A percentile compares a stretch with the other conserved stretches of the same genome.
These are phyloP conservation scores for Capromys pilorides DNA, from an alignment of 2,797 vertebrate genomes.

Conservation along the genomic window DNA sequence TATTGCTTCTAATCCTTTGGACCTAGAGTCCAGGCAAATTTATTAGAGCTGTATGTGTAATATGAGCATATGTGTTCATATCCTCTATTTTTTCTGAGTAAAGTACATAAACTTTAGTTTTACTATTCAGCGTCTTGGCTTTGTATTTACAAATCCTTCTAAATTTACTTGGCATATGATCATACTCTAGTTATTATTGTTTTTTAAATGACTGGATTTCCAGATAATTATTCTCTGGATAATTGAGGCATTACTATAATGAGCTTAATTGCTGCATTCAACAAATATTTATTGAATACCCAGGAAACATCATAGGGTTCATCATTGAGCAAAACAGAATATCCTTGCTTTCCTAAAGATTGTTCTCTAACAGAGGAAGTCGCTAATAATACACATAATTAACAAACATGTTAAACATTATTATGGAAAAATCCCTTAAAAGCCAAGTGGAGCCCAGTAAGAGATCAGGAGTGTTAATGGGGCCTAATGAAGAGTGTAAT, in stretches of 20 bases:
- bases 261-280: conserved; percentile 28
- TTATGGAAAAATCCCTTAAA: neutral
- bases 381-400: neutral
- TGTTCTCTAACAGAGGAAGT: conserved; percentile 44
- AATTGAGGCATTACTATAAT: neutral
- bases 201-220: conserved; percentile 46
- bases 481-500: neutral
- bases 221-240: conserved; percentile 49
- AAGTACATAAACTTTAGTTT: conserved; percentile 53
- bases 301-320: conserved; percentile 37
- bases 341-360: neutral
- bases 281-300: conserved; percentile 15
- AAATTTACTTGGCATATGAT: neutral
- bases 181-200: neutral
- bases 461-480: neutral
- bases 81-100: neutral
- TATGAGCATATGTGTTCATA: neutral
- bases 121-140: neutral
- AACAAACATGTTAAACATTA: neutral
- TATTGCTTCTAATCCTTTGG: conserved; percentile 14
- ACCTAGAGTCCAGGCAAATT: neutral
- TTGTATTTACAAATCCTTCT: conserved; percentile 38
- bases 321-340: conserved; percentile 9
- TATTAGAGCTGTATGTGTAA: neutral
- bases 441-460: neutral